These are phyloP conservation scores for Conchocele bisecta DNA, from an alignment of 2,888 invertebrate genomes.

Conservation along the genomic window DNA sequence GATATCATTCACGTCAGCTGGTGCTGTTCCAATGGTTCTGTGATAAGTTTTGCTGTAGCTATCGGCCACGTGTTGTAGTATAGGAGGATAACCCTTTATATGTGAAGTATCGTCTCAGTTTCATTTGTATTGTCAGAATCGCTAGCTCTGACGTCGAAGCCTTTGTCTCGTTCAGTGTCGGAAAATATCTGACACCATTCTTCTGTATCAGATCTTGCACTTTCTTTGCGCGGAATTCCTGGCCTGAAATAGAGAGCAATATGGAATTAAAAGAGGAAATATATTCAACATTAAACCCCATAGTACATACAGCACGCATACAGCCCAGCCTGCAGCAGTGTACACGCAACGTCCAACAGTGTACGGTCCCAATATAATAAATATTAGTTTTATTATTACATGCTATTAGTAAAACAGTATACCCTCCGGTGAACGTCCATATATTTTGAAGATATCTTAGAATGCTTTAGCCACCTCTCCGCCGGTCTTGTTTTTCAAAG, in stretches of 20 bases:
- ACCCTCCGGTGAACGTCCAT: slow-evolving; percentile 7
- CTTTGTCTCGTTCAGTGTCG: slow-evolving; percentile 44
- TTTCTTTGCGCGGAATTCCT: slow-evolving; percentile 43
- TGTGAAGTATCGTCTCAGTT: slow-evolving; percentile 12
- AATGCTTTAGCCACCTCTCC: slow-evolving; percentile 10
- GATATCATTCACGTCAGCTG: too few species aligned
- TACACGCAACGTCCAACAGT: too few species aligned
- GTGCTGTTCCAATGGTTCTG: too few species aligned
- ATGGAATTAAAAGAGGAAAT: too few species aligned
- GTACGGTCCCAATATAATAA: too few species aligned
- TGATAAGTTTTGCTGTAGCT: slow-evolving; percentile 58
- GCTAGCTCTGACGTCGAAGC: slow-evolving; percentile 42
- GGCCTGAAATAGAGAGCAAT: slow-evolving; percentile 15
- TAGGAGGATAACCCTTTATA: slow-evolving; percentile 32
- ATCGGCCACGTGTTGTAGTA: slow-evolving; percentile 37
- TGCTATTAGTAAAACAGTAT: too few species aligned
- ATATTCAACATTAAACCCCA: too few species aligned
- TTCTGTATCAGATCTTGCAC: slow-evolving; percentile 22
- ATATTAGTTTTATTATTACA: too few species aligned
- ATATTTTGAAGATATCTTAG: slow-evolving; percentile 16
- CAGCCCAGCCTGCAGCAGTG: too few species aligned
- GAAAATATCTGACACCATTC: slow-evolving; percentile 33
- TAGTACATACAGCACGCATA: too few species aligned
- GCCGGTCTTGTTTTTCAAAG: slow-evolving; percentile 35
- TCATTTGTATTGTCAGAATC: slow-evolving; percentile 47